Percentiles rank a stretch among this genome's conserved stretches.
Evolutionary conservation across 2,797 vertebrate species (phyloP).

Genomic region (Holocentrus rufus): DNA sequence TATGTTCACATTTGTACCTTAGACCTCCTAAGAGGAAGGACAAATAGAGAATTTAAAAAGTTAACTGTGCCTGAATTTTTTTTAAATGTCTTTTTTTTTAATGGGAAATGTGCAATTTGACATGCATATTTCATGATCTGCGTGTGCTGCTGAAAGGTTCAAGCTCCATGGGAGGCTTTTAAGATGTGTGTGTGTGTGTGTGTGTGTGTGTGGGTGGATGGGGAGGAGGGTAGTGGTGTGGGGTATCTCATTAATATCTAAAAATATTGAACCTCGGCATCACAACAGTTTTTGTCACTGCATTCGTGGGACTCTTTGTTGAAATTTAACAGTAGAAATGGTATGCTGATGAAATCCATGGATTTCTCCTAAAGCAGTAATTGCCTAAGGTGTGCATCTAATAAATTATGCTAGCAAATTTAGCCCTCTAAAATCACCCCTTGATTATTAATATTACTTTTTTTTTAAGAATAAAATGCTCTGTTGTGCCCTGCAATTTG

Average conservation of each 20-base stretch:
- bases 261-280: background rate
- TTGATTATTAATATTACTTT: conserved; percentile 17
- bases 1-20: conserved; percentile 15
- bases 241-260: background rate
- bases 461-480: conserved; percentile 15
- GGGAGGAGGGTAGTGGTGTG: too few relatives aligned
- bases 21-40: background rate
- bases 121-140: conserved; percentile 8
- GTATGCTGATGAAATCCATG: conserved; percentile 10
- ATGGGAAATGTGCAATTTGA: conserved; percentile 7
- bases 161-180: background rate
- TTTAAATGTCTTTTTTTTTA: too few relatives aligned
- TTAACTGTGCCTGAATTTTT: background rate
- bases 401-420: background rate
- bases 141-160: background rate
- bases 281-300: background rate
- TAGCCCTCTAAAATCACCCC: background rate
- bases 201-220: background rate
- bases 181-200: background rate
- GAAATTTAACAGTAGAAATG: background rate
- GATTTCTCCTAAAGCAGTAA: background rate
- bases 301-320: background rate
- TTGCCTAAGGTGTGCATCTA: background rate
- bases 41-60: background rate
- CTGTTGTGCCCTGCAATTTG: conserved; percentile 16